phyloP scores from a whole-genome alignment of 2,797 vertebrate genomes.

The Trachurus trachurus region DNA sequence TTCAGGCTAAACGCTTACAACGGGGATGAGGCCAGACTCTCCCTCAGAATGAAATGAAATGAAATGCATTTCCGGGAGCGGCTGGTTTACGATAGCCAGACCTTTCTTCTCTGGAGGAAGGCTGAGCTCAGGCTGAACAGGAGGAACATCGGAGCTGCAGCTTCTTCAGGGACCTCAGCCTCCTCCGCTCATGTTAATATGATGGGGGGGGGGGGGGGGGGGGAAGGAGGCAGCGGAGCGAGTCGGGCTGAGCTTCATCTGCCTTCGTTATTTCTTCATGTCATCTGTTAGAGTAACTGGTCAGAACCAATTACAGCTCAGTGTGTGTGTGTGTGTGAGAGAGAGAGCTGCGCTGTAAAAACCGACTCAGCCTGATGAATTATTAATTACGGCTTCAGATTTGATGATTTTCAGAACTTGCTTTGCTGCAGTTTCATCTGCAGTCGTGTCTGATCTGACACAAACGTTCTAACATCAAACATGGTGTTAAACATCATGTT shows the following conservation, averaged over 20 bases:
- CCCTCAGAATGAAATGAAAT: too few relatives aligned
- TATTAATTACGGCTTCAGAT: slow-evolving; percentile 19
- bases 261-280: slow-evolving; percentile 40
- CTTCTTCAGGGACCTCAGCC: not conserved
- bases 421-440: not conserved
- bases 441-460: too few relatives aligned
- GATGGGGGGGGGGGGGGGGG: too few relatives aligned
- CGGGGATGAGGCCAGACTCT: too few relatives aligned
- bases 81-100: too few relatives aligned
- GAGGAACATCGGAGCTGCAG: slow-evolving; percentile 4
- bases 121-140: not conserved
- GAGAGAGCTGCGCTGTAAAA: not conserved
- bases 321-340: not conserved
- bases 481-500: too few relatives aligned
- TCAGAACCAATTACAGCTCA: slow-evolving; percentile 44
- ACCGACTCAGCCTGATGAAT: slow-evolving; percentile 5
- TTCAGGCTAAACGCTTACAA: too few relatives aligned
- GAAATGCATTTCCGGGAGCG: too few relatives aligned
- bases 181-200: not conserved
- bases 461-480: too few relatives aligned
- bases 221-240: not conserved
- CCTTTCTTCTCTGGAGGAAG: too few relatives aligned
- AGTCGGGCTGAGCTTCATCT: not conserved
- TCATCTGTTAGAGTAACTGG: slow-evolving; percentile 60
- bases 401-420: slow-evolving; percentile 7